phyloP scores from a whole-genome alignment of 2,797 vertebrate species.

The Mormyrops boulengeri region DNA sequence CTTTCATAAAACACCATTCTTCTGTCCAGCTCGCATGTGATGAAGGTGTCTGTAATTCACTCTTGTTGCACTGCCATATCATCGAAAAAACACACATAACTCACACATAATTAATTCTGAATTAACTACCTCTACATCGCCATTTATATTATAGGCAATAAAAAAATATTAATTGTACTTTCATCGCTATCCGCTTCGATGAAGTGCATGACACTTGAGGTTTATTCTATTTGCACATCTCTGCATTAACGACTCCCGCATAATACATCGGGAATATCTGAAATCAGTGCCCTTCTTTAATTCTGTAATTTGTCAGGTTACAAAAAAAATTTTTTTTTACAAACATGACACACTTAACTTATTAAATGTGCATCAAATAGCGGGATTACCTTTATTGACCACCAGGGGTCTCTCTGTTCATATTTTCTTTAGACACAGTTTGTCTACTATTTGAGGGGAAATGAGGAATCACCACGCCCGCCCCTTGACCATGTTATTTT shows the following conservation, averaged over 20 bases:
- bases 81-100: background rate
- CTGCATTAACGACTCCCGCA: background rate
- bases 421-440: background rate
- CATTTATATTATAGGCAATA: background rate
- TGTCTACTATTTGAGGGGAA: background rate
- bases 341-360: background rate
- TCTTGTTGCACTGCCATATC: background rate
- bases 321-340: background rate
- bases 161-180: background rate
- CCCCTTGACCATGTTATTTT: background rate
- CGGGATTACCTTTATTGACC: background rate
- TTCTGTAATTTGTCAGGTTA: background rate
- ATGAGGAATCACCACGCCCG: background rate
- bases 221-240: background rate
- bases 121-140: background rate
- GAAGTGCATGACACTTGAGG: background rate
- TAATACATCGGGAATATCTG: background rate
- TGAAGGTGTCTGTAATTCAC: background rate
- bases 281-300: background rate
- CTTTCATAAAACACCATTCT: background rate
- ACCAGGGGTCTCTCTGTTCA: constrained; percentile 10
- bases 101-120: background rate
- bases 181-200: background rate
- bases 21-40: background rate
- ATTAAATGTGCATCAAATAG: background rate